Evolutionary conservation across 2,888 invertebrate genomes (phyloP), one percentile per base, ranked within the genome.

Genomic region (Podabrus alpinus): DNA sequence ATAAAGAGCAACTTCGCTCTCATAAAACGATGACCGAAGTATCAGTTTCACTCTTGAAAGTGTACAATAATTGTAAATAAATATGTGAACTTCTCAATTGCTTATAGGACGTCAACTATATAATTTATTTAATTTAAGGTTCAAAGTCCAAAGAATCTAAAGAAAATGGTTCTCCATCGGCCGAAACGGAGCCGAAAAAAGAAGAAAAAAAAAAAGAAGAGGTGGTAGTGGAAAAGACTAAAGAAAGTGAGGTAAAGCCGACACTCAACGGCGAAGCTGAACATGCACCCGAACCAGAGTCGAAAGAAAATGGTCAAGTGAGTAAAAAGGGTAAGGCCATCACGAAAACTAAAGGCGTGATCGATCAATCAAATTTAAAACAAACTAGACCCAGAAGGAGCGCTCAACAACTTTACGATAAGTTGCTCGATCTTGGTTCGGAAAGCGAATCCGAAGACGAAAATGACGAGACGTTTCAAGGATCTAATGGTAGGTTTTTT

Each of bases 401-500:
- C 69, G 85, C 85, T 4, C 79, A 80, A 59, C 83, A 85, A 68
- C 79, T 91, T 1, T 92, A 90, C 84, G 91, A 89, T 84, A 89
- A 87, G 70, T 83, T 92, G 64, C 83, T 92, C 61, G 86, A 88
- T 19, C 62, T 71, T 69, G 89, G 88, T 13, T 88, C 86, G 59
- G 84, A 87, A 11, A 89, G 88, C 24, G 91, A 91, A 59, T 91
- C 91, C 11, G 21, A 88, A 69, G 90, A 89, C 62, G 88, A 86
- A 76, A 90, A 90, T 16, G 77, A 76, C 16, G 69, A 72, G 60
- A 68, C 69, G 13, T 68, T 69, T 16, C 62, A 64, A 19, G 62
- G 62, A n/a, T 19, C 62, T 2, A n/a, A 45, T 2, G 45, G 45
- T 45, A 45, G n/a, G 45, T 45, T 45, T 29, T 3, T 19, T 9